Evolutionary conservation across 2,888 invertebrate species (phyloP).

Genomic region (Nipponacmea schrenckii): DNA sequence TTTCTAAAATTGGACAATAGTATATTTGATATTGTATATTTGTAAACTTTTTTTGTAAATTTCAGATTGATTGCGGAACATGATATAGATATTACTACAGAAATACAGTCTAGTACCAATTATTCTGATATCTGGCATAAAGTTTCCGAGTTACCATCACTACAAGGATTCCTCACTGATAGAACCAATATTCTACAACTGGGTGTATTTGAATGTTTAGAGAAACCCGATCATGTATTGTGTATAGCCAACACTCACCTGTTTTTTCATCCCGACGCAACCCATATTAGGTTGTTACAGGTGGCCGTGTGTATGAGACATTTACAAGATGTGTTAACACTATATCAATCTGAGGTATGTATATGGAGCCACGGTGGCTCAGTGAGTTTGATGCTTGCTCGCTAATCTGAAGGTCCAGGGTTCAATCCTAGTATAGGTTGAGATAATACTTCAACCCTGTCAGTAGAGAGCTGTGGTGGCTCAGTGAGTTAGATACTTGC

Average conservation of each 20-base stretch:
- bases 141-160: slow-evolving; percentile 41
- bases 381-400: no score
- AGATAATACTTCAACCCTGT: no score
- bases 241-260: slow-evolving; percentile 86
- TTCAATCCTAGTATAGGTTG: no score
- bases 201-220: slow-evolving; percentile 47
- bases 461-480: no score
- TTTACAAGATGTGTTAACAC: slow-evolving; percentile 72
- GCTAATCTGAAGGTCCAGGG: no score
- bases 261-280: slow-evolving; percentile 91
- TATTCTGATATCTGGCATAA: slow-evolving; percentile 49
- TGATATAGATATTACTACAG: slow-evolving; percentile 44
- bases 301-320: slow-evolving; percentile 80
- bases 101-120: slow-evolving; percentile 35
- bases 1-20: not conserved
- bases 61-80: slow-evolving; percentile 42
- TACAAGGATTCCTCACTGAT: slow-evolving; percentile 51
- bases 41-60: slow-evolving; percentile 1
- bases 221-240: slow-evolving; percentile 47
- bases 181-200: slow-evolving; percentile 61
- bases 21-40: not conserved
- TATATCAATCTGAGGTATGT: not conserved
- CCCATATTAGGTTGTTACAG: slow-evolving; percentile 89
- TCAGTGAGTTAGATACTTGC: no score
- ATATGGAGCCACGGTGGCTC: no score